Evolutionary conservation across 2,113 vertebrate genomes (phyloP).

Genomic region (Capreolus pygargus): DNA sequence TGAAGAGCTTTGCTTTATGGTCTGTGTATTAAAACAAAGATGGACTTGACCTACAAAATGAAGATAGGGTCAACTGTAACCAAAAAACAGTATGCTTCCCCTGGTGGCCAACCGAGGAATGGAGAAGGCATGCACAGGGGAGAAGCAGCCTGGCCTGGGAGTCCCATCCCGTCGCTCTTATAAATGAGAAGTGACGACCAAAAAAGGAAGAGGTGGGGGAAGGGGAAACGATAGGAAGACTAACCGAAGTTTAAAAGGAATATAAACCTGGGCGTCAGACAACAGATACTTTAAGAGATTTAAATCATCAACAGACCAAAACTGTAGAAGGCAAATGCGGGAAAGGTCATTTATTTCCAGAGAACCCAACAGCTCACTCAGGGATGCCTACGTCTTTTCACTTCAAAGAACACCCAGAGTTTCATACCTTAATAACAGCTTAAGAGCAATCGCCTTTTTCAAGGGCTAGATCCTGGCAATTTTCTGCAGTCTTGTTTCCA

Average conservation of each 20-base stretch:
- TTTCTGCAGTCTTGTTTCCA: slow-evolving; percentile 32
- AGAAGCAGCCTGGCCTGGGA: slow-evolving; percentile 10
- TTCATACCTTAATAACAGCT: slow-evolving; percentile 9
- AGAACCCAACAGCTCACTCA: background rate
- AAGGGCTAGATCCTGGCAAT: background rate
- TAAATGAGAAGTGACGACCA: background rate
- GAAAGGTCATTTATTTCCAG: background rate
- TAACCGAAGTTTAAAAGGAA: background rate
- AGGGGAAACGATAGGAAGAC: background rate
- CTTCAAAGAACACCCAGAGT: slow-evolving; percentile 31
- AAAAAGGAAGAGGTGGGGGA: slow-evolving; percentile 27
- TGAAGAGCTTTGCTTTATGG: slow-evolving; percentile 58
- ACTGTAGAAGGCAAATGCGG: background rate
- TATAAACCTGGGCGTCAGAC: background rate
- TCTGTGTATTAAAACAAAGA: slow-evolving; percentile 51
- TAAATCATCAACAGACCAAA: background rate
- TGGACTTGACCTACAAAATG: slow-evolving; percentile 81
- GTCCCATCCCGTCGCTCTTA: slow-evolving; percentile 39
- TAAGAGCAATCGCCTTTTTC: background rate
- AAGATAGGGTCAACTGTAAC: slow-evolving; percentile 79
- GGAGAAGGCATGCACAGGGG: slow-evolving; percentile 31
- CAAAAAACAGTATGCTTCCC: slow-evolving; percentile 71
- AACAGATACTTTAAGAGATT: background rate
- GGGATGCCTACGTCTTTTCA: background rate
- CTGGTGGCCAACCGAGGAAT: slow-evolving; percentile 73